Percentiles rank a stretch among this genome's conserved stretches.
phyloP scores from a whole-genome alignment of 2,113 vertebrate genomes.

The Scartelaos histophorus region DNA sequence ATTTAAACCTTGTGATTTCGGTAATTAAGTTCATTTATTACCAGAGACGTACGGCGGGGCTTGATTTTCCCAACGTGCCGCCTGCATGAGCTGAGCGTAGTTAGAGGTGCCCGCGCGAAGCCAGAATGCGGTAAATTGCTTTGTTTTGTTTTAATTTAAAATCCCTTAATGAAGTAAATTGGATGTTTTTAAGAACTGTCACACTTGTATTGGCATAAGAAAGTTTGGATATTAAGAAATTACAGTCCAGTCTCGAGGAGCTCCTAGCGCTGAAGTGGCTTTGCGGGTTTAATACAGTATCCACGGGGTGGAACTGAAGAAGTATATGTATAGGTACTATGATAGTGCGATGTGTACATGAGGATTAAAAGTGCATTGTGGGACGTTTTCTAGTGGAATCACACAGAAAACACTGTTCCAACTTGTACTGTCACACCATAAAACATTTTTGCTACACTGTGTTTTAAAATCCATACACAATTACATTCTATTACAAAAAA shows the following conservation, averaged over 20 bases:
- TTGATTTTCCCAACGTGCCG: conserved; percentile 41
- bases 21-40: conserved; percentile 55
- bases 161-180: conserved; percentile 27
- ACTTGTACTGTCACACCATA: too few species aligned
- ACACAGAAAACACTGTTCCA: too few species aligned
- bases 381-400: neutral
- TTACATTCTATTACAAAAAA: too few species aligned
- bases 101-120: conserved; percentile 14
- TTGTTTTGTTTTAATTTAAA: conserved; percentile 33
- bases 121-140: conserved; percentile 18
- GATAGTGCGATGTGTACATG: neutral
- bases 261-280: neutral
- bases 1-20: conserved; percentile 47
- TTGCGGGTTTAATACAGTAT: neutral
- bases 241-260: conserved; percentile 12
- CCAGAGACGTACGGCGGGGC: conserved; percentile 21
- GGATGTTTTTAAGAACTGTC: conserved; percentile 12
- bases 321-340: neutral
- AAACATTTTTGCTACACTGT: too few species aligned
- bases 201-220: conserved; percentile 6
- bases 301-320: neutral
- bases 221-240: conserved; percentile 1
- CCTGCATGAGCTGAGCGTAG: conserved; percentile 3
- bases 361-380: neutral
- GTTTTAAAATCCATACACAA: too few species aligned